Conservation (phyloP, 2,113 vertebrate species). For the Odontesthes bonariensis region DNA sequence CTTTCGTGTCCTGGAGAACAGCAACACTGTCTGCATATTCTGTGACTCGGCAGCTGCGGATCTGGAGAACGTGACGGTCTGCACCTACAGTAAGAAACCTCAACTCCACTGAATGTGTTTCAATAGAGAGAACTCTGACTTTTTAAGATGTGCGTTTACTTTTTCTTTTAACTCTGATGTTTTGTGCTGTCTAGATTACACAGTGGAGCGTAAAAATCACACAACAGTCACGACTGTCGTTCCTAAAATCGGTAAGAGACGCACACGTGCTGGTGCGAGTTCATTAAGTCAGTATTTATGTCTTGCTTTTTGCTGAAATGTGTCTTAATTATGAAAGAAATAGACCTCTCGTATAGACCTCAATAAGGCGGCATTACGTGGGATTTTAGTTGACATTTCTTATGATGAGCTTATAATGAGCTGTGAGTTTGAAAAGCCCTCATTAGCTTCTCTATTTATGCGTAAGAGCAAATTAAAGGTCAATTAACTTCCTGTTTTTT, state of each 20-base stretch:
- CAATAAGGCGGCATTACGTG: too few relatives aligned
- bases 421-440: too few relatives aligned
- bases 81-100: constrained; percentile 84
- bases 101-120: neutral
- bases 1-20: constrained; percentile 84
- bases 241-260: constrained; percentile 82
- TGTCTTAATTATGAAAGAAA: too few relatives aligned
- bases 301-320: too few relatives aligned
- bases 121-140: neutral
- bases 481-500: constrained; percentile 14
- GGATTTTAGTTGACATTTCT: neutral
- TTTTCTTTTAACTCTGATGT: neutral
- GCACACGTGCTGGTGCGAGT: neutral
- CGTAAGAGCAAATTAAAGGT: too few relatives aligned
- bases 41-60: constrained; percentile 83
- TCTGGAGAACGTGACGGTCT: constrained; percentile 82
- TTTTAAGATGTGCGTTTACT: neutral
- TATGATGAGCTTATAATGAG: neutral
- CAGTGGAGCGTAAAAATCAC: constrained; percentile 73
- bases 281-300: neutral
- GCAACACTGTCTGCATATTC: constrained; percentile 85
- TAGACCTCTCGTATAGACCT: too few relatives aligned
- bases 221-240: constrained; percentile 74
- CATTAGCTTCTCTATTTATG: too few relatives aligned
- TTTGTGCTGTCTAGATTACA: constrained; percentile 62